Conservation (phyloP, 2,113 vertebrate species). For the Misgurnus anguillicaudatus region DNA sequence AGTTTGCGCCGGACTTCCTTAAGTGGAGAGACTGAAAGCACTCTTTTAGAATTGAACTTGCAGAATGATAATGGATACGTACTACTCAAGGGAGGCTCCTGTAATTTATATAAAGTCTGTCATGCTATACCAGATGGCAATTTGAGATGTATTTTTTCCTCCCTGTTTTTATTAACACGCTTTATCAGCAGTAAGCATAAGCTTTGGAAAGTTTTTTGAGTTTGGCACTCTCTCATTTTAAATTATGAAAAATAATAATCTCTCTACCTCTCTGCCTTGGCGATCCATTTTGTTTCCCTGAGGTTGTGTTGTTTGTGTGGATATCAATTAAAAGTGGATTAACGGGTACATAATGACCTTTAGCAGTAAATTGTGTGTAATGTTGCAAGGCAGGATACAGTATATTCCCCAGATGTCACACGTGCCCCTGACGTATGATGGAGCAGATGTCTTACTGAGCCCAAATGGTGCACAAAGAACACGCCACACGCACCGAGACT, state of each 20-base stretch:
- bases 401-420: slow-evolving; percentile 86
- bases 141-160: slow-evolving; percentile 57
- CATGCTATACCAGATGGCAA: slow-evolving; percentile 59
- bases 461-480: slow-evolving; percentile 78
- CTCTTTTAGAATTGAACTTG: slow-evolving; percentile 45
- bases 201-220: slow-evolving; percentile 42
- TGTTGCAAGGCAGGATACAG: slow-evolving; percentile 86
- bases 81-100: slow-evolving; percentile 50
- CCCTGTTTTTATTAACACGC: slow-evolving; percentile 57
- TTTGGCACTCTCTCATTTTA: slow-evolving; percentile 40
- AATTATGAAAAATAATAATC: slow-evolving; percentile 65
- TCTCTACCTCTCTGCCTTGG: slow-evolving; percentile 71
- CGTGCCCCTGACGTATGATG: slow-evolving; percentile 83
- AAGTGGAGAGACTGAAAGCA: slow-evolving; percentile 45
- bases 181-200: slow-evolving; percentile 51
- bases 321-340: slow-evolving; percentile 88
- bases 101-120: slow-evolving; percentile 55
- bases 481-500: slow-evolving; percentile 43
- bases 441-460: slow-evolving; percentile 83
- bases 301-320: slow-evolving; percentile 82
- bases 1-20: slow-evolving; percentile 56
- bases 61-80: slow-evolving; percentile 52
- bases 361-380: slow-evolving; percentile 88
- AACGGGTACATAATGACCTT: slow-evolving; percentile 86
- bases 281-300: slow-evolving; percentile 76